A percentile compares a stretch with the other conserved stretches of the same genome.
These are phyloP conservation scores for Nipponacmea schrenckii DNA, from an alignment of 2,888 invertebrate species.

Conservation along the genomic window DNA sequence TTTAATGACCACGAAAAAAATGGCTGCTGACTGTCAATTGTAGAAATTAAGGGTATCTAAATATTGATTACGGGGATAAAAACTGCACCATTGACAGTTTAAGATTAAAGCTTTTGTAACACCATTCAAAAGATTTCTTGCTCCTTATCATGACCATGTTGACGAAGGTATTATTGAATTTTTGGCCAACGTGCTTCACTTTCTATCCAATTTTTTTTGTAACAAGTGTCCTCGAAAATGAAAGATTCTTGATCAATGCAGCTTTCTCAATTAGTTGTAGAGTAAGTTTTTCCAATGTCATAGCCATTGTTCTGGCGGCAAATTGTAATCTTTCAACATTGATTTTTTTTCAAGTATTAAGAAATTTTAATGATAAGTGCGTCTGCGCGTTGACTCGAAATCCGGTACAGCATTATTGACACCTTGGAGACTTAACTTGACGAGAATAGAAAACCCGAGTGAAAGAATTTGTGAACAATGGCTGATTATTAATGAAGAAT, in stretches of 20 bases:
- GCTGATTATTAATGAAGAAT: no score
- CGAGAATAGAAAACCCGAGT: no score
- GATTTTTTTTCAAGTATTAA: background rate
- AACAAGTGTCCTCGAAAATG: background rate
- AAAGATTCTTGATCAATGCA: slow-evolving; percentile 1
- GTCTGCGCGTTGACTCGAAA: no score
- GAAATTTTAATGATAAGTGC: slow-evolving; percentile 1
- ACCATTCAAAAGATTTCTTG: background rate
- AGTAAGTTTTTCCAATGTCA: background rate
- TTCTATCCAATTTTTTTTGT: background rate
- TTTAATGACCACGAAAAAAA: no score
- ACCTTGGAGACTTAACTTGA: background rate
- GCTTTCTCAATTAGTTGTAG: slow-evolving; percentile 3
- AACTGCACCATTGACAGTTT: no score
- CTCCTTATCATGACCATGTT: background rate
- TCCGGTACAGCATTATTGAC: slow-evolving; percentile 1
- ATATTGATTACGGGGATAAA: background rate
- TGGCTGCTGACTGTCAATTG: background rate
- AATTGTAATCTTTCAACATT: slow-evolving; percentile 5
- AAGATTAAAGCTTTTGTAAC: no score
- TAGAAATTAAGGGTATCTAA: background rate
- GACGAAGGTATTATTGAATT: background rate
- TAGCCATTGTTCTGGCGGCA: background rate
- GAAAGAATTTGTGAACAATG: no score
- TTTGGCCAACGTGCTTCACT: background rate